Evolutionary conservation across 1,140 invertebrate species (phyloP), one percentile per base, ranked within the genome.

Genomic region (Drosophila lacertosa): DNA sequence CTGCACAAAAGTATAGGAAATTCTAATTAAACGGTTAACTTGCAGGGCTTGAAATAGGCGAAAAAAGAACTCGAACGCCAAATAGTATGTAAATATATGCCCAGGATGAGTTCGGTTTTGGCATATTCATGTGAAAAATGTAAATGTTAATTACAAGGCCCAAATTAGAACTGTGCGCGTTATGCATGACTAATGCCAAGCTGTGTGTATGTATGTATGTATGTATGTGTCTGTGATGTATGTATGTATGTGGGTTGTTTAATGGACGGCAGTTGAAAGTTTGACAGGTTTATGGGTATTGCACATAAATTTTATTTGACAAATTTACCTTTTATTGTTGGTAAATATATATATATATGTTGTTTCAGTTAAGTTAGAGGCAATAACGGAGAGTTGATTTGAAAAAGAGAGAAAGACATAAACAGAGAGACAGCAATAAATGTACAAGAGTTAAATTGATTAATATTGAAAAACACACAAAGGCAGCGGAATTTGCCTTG

Each of bases 121-220:
- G 22, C 53, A 66, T 66, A 66, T 66, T 66, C 54, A 59, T 53
- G 66, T 74, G 13, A 86, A 86, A 78, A 81, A 81, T 81, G 77
- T 70, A 84, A 84, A 84, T 84, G 69, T 84, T 86, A 84, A 84
- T 86, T 84, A 86, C 77, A 71, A 64, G 39, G 39, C 32, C 39
- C 65, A 71, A 81, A 74, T 74, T 77, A 77, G 81, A 84, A 67
- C 64, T 53, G 81, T 77, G 81, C 60, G 81, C 73, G 64, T 57
- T 70, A 73, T 60, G 68, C 68, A 74, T 84, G 77, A 86, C 58
- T 66, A 70, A 84, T 76, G 77, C 54, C 54, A 44, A 65, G 37
- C 47, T 39, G 26, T 54, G 15, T n/a, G 22, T 15, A 5, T 32
- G 13, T 44, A n/a, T 39, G 16, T 26, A 11, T 40, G 15, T 50